Base-by-base conservation (phyloP, 2,797 vertebrate genomes). In the Eremophila alpestris region DNA sequence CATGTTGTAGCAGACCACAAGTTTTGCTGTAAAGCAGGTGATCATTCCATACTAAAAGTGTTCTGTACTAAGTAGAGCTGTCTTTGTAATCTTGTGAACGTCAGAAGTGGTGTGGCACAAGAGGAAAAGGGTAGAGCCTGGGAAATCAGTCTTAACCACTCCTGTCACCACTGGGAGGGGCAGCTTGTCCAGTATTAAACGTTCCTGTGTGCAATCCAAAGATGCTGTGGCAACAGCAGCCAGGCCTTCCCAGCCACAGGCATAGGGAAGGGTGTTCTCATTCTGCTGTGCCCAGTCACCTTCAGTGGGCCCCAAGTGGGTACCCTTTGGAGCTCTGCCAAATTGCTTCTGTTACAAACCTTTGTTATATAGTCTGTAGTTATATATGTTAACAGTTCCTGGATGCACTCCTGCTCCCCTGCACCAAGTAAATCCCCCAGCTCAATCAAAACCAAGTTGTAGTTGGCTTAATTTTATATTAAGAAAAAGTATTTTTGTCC, bases 1-100 rank as follows among this genome's bases (percentile, higher is more conserved):
- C 9, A 7, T 34, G 29, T 23, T 59, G 59, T 41, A 54, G 59
- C n/a, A 54, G 40, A 79, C 16, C 3, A 7, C 0, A 0, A 64
- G 36, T 69, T 92, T 58, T 75, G 12, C 45, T 80, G 38, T 75
- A 45, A 79, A 89, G 51, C 48, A 8, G 2, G 4, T 9, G 30
- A 52, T 48, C 11, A 6, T 45, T 56, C 51, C 2, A 0, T n/a
- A 8, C 23, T 20, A 29, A 46, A 41, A 55, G 20, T 3, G 14
- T 18, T 9, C 22, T 29, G 1, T 4, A 5, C 17, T 8, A 16
- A 15, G 30, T 0, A 21, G 32, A 49, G 23, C 34, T 38, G 3
- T 7, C 30, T 15, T 30, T 32, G 20, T 51, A 15, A 13, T 29
- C 49, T 63, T 4, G 0, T 20, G 30, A 58, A 26, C 0, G 0